Evolutionary conservation across 1,140 invertebrate genomes (phyloP).

Genomic region (Polyergus mexicanus): DNA sequence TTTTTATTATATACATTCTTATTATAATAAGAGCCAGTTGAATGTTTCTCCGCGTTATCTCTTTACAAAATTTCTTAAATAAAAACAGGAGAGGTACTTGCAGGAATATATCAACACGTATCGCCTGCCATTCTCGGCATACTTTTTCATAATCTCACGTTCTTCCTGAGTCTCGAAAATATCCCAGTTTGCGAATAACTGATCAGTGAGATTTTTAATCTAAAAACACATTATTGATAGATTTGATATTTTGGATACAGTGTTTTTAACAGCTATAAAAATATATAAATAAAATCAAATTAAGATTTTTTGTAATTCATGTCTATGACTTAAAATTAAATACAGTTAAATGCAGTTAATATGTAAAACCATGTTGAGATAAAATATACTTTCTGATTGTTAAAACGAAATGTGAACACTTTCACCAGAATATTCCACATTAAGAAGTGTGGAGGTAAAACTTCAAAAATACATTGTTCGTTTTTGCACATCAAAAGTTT

Average conservation of each 20-base stretch:
- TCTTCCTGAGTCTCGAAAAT: slow-evolving; percentile 11
- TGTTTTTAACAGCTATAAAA: background rate
- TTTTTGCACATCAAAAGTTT: background rate
- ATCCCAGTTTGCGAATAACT: slow-evolving; percentile 24
- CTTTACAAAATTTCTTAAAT: background rate
- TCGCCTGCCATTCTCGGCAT: slow-evolving; percentile 18
- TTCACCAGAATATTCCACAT: background rate
- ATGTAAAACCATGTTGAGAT: background rate
- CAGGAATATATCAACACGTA: background rate
- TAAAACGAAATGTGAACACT: background rate
- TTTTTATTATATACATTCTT: too few relatives aligned
- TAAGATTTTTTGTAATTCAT: background rate
- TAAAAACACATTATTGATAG: slow-evolving; percentile 8
- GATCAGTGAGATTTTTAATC: slow-evolving; percentile 37
- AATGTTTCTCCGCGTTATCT: too few relatives aligned
- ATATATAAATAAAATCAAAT: background rate
- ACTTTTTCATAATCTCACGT: slow-evolving; percentile 20
- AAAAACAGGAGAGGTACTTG: slow-evolving; percentile 1
- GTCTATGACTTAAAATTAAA: background rate
- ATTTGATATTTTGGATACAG: background rate
- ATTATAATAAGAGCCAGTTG: too few relatives aligned
- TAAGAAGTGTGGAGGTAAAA: background rate
- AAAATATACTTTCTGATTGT: too few relatives aligned
- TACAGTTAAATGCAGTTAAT: background rate
- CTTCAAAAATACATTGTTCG: background rate